Evolutionary conservation across 2,797 vertebrate species (phyloP).

Genomic region (Pipistrellus kuhlii): DNA sequence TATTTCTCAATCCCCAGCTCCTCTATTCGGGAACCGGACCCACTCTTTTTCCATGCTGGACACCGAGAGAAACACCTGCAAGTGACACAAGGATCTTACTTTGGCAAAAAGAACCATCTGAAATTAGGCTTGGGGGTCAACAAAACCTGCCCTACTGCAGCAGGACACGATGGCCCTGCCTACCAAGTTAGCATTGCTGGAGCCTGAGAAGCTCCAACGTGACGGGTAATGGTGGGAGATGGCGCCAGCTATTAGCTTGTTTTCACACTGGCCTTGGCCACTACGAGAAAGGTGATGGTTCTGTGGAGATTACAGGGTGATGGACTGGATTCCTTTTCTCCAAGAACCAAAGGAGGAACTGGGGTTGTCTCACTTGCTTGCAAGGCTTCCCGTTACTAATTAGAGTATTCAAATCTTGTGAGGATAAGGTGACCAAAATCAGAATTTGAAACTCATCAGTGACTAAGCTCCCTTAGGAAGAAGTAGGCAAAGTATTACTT

Average conservation of each 20-base stretch:
- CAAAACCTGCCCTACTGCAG: neutral
- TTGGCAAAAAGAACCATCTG: too few relatives aligned
- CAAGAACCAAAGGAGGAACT: neutral
- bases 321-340: neutral
- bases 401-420: constrained; percentile 38
- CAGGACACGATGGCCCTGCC: neutral
- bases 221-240: rapidly evolving
- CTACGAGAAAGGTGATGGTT: neutral
- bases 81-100: too few relatives aligned
- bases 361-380: constrained; percentile 20
- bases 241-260: rapidly evolving
- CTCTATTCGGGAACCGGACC: too few relatives aligned
- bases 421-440: neutral
- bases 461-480: neutral
- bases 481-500: neutral
- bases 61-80: too few relatives aligned
- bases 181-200: neutral
- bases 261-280: neutral
- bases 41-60: too few relatives aligned
- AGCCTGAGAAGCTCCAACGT: neutral
- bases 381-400: constrained; percentile 52
- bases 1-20: too few relatives aligned
- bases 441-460: constrained; percentile 51
- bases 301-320: neutral
- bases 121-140: neutral